A percentile compares a stretch with the other conserved stretches of the same genome.
Conservation (phyloP, 2,888 invertebrate species). For the Bombylius major region DNA sequence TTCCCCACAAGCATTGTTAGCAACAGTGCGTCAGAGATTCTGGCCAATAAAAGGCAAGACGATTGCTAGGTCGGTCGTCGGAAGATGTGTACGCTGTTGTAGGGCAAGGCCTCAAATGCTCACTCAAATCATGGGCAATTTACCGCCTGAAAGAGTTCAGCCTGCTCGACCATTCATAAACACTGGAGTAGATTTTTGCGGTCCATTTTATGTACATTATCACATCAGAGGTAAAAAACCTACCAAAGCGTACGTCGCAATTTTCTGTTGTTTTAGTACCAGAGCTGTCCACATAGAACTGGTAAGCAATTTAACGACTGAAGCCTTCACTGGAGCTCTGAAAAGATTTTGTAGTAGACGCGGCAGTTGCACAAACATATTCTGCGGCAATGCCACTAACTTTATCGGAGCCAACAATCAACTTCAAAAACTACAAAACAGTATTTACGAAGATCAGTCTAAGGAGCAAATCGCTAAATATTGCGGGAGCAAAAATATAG, state of each 20-base stretch:
- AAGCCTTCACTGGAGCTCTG: slow-evolving; percentile 11
- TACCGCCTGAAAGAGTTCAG: slow-evolving; percentile 14
- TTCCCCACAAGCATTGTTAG: fast-evolving
- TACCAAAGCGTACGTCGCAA: slow-evolving; percentile 8
- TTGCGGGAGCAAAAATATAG: no score
- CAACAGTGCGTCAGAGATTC: slow-evolving; percentile 4
- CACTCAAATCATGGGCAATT: slow-evolving; percentile 18
- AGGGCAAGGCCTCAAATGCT: slow-evolving; percentile 8
- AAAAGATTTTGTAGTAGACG: slow-evolving; percentile 7
- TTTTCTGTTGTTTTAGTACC: slow-evolving; percentile 11
- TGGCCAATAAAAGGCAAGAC: slow-evolving; percentile 16
- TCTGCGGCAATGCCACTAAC: slow-evolving; percentile 8
- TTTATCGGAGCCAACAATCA: no score
- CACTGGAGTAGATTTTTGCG: no score
- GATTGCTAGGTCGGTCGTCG: slow-evolving; percentile 9
- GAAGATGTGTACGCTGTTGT: slow-evolving; percentile 12
- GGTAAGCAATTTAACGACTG: slow-evolving; percentile 8
- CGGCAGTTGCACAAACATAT: background rate
- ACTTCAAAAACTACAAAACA: no score
- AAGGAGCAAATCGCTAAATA: no score
- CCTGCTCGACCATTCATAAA: slow-evolving; percentile 9
- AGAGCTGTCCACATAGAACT: slow-evolving; percentile 12
- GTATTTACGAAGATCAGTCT: no score
- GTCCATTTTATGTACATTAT: slow-evolving; percentile 6
- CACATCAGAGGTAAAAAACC: slow-evolving; percentile 4